phyloP scores from a whole-genome alignment of 2,113 vertebrate genomes.

The Sylvietta virens region DNA sequence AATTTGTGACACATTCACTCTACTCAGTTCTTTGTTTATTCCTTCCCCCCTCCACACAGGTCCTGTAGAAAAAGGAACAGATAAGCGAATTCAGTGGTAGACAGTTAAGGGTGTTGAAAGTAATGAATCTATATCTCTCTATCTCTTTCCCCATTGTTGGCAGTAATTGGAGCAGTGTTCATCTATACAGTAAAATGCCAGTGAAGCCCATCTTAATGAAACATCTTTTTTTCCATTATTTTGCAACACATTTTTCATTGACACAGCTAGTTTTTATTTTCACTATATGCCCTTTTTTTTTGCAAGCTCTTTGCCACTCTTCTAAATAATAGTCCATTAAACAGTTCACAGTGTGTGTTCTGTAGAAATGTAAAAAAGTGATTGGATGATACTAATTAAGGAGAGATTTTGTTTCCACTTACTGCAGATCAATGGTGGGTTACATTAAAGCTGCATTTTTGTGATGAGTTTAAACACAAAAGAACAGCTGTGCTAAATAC shows the following conservation, averaged over 20 bases:
- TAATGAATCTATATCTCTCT: constrained; percentile 80
- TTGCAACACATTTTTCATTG: constrained; percentile 79
- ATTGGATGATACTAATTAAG: constrained; percentile 86
- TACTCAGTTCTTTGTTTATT: constrained; percentile 75
- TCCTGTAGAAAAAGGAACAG: constrained; percentile 71
- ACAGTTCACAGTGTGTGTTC: constrained; percentile 79
- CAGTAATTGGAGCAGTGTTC: constrained; percentile 83
- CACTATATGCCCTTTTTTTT: constrained; percentile 43
- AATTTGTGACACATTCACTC: constrained; percentile 80
- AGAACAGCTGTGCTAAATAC: constrained; percentile 79
- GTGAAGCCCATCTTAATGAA: constrained; percentile 77
- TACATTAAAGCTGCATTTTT: constrained; percentile 75
- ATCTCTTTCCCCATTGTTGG: constrained; percentile 73
- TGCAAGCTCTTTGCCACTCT: constrained; percentile 67
- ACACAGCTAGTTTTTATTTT: constrained; percentile 75
- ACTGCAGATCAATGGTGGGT: constrained; percentile 79
- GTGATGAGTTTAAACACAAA: constrained; percentile 76
- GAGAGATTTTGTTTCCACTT: constrained; percentile 81
- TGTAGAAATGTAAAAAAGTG: constrained; percentile 78
- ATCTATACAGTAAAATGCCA: constrained; percentile 77
- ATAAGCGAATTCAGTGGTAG: constrained; percentile 75
- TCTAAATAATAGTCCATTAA: constrained; percentile 83
- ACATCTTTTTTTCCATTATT: constrained; percentile 79
- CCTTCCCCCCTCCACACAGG: constrained; percentile 49
- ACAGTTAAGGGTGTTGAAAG: constrained; percentile 78